A percentile compares a stretch with the other conserved stretches of the same genome.
Conservation (phyloP, 2,797 vertebrate species). For the Strix occidentalis region DNA sequence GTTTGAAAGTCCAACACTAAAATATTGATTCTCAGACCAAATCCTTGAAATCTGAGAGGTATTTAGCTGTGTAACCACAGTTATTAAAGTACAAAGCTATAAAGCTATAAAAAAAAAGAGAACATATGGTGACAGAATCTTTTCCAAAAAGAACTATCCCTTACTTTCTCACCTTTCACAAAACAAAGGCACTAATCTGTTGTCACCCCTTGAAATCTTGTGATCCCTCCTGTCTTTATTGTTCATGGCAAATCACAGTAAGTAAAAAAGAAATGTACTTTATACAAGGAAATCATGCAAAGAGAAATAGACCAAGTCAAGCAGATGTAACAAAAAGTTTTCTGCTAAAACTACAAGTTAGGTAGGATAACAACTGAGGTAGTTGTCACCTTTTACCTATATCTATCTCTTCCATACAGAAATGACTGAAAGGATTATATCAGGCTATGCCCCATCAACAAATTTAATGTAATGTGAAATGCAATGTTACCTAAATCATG, state of each 20-base stretch:
- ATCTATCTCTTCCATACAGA: neutral
- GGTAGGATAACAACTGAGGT: neutral
- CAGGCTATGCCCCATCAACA: neutral
- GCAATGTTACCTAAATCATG: neutral
- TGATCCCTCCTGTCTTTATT: neutral
- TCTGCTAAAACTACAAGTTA: neutral
- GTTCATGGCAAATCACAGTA: neutral
- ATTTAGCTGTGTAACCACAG: neutral
- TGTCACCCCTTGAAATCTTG: neutral
- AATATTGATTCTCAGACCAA: neutral
- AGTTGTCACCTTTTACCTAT: neutral
- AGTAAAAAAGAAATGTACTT: neutral
- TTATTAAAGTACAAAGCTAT: neutral
- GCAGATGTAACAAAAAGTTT: neutral
- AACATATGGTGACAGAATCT: neutral
- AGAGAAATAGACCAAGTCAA: neutral
- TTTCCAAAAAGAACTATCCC: neutral
- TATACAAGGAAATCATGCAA: neutral
- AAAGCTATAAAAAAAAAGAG: neutral
- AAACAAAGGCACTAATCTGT: neutral
- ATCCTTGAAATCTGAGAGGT: slow-evolving; percentile 1
- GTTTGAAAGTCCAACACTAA: neutral
- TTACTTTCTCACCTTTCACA: neutral
- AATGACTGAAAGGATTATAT: neutral
- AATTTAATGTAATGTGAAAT: neutral